These are phyloP conservation scores for Melitaea athalia DNA, from an alignment of 2,888 invertebrate species.

Conservation along the genomic window DNA sequence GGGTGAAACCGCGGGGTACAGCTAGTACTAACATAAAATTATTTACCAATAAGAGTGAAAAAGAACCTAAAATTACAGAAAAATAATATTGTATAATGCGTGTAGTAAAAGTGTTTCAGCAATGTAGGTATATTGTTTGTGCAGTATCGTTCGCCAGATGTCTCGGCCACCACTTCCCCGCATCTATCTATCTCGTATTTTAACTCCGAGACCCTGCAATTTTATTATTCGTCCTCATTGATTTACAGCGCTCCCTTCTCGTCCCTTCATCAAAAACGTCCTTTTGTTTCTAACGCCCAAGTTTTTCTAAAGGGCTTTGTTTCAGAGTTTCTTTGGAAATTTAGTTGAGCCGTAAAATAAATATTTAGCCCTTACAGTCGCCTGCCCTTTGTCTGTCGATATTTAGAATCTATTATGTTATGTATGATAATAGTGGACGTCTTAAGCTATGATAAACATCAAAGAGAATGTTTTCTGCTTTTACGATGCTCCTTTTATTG, in stretches of 20 bases:
- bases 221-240: conserved; percentile 65
- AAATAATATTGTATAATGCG: no score
- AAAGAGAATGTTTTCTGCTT: conserved; percentile 28
- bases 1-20: no score
- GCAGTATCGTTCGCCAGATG: conserved; percentile 36
- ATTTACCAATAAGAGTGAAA: no score
- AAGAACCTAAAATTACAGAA: no score
- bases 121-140: background rate
- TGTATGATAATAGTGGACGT: conserved; percentile 30
- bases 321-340: conserved; percentile 62
- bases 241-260: conserved; percentile 59
- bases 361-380: conserved; percentile 68
- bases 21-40: no score
- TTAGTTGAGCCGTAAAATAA: conserved; percentile 66
- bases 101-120: background rate
- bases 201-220: conserved; percentile 42
- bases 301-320: conserved; percentile 72
- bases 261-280: conserved; percentile 66
- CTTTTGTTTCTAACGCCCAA: conserved; percentile 67
- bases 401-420: conserved; percentile 43
- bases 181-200: conserved; percentile 22
- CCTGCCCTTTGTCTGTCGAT: conserved; percentile 53
- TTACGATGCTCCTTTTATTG: conserved; percentile 32
- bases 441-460: conserved; percentile 32
- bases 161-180: conserved; percentile 25